A percentile compares a stretch with the other conserved stretches of the same genome.
phyloP scores from a whole-genome alignment of 2,797 vertebrate genomes.

The Echiichthys vipera region DNA sequence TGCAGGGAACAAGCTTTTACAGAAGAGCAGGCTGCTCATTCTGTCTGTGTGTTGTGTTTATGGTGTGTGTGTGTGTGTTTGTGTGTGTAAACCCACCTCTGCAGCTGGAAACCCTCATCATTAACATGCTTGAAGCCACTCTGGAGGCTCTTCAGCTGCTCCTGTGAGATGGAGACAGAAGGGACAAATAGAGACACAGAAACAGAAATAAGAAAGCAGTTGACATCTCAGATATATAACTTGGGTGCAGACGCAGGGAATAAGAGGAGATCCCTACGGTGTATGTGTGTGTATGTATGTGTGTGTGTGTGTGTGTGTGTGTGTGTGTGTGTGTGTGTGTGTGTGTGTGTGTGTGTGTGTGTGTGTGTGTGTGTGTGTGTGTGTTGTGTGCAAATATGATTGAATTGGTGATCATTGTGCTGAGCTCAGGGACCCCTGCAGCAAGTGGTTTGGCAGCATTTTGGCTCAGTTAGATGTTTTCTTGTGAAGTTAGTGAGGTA shows the following conservation, averaged over 20 bases:
- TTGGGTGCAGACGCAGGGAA: neutral
- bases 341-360: neutral
- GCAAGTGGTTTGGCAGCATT: constrained; percentile 52
- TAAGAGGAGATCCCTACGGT: neutral
- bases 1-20: constrained; percentile 42
- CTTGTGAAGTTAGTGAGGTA: constrained; percentile 54
- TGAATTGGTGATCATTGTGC: constrained; percentile 47
- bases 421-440: constrained; percentile 58
- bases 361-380: constrained; percentile 6
- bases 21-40: constrained; percentile 23
- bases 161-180: constrained; percentile 77
- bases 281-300: too few relatives aligned
- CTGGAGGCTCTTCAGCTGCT: constrained; percentile 90
- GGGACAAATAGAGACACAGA: constrained; percentile 39
- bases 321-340: too few relatives aligned
- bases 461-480: constrained; percentile 59
- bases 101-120: constrained; percentile 86
- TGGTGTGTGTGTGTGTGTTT: constrained; percentile 27
- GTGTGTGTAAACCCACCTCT: constrained; percentile 84
- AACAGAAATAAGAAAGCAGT: constrained; percentile 19
- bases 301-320: too few relatives aligned
- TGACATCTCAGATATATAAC: neutral
- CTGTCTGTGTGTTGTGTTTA: constrained; percentile 15
- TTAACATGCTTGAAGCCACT: constrained; percentile 84
- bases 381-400: constrained; percentile 21